Percentiles rank a stretch among this genome's conserved stretches.
Evolutionary conservation across 92 coral and sea anemone species (phyloP).

Genomic region (Epizoanthus fatuus): DNA sequence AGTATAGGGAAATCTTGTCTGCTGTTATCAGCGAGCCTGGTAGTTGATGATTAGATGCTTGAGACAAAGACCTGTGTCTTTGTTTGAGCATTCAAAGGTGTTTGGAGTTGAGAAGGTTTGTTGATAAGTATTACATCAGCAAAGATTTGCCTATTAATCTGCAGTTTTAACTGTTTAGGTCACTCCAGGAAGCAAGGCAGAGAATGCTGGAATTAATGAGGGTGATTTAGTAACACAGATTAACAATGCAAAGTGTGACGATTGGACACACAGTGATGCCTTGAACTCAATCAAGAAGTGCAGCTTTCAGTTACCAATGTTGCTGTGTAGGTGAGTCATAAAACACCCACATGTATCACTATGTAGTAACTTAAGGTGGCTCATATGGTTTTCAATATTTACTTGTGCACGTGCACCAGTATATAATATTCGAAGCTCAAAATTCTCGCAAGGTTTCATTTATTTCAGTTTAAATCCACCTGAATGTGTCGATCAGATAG

Average conservation of each 20-base stretch:
- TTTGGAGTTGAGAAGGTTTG: too few species aligned
- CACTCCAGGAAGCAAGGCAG: slow-evolving; percentile 90
- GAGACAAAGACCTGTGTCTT: too few species aligned
- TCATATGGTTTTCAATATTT: neutral
- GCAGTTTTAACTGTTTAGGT: slow-evolving; percentile 60
- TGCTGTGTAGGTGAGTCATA: slow-evolving; percentile 82
- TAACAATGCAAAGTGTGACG: slow-evolving; percentile 77
- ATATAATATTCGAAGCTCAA: neutral
- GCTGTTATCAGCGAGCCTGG: too few species aligned
- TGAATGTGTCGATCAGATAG: too few species aligned
- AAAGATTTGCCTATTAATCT: neutral
- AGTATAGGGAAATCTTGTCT: too few species aligned
- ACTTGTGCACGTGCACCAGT: too few species aligned
- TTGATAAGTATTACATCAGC: neutral
- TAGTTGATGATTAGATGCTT: too few species aligned
- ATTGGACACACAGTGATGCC: slow-evolving; percentile 93
- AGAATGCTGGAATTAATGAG: slow-evolving; percentile 80
- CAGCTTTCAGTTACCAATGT: slow-evolving; percentile 72
- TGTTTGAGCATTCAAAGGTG: too few species aligned
- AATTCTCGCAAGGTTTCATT: neutral
- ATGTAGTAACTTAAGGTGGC: neutral
- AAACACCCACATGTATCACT: neutral
- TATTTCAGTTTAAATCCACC: too few species aligned
- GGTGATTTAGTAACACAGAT: slow-evolving; percentile 83
- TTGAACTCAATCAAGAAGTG: slow-evolving; percentile 86